Conservation (phyloP, 2,113 vertebrate species). For the Lucifuga dentata region DNA sequence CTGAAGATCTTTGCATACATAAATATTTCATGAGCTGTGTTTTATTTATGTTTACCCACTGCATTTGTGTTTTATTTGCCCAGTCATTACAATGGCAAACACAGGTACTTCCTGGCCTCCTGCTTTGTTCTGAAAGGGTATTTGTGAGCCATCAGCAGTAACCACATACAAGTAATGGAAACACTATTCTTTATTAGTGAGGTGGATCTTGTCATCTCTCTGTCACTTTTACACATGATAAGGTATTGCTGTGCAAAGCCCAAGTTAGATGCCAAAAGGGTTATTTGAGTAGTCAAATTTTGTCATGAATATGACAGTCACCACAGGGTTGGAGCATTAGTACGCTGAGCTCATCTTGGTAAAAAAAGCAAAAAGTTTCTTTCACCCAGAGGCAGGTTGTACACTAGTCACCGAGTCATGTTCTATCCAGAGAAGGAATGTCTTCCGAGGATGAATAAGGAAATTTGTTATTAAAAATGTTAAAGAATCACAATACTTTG, state of each 20-base stretch:
- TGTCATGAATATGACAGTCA: constrained; percentile 16
- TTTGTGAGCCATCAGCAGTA: not conserved
- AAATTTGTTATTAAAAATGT: no score
- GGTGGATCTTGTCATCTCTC: not conserved
- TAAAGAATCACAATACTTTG: no score
- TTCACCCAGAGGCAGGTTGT: no score
- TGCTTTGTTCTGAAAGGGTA: not conserved
- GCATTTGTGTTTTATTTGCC: no score
- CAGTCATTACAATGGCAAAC: not conserved
- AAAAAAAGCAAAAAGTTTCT: no score
- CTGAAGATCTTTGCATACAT: no score
- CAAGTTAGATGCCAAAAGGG: constrained; percentile 7
- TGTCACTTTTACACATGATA: not conserved
- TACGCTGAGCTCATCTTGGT: constrained; percentile 10
- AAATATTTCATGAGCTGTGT: no score
- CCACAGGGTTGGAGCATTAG: not conserved
- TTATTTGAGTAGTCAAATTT: constrained; percentile 20
- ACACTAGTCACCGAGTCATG: no score
- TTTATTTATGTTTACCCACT: no score
- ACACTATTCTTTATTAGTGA: not conserved
- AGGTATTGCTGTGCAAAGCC: not conserved
- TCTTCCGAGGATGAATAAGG: no score
- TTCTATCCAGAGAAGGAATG: not conserved
- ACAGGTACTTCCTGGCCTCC: not conserved
- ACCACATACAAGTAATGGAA: no score